These are phyloP conservation scores for Catonia carolina DNA, from an alignment of 2,888 invertebrate species.

Conservation along the genomic window DNA sequence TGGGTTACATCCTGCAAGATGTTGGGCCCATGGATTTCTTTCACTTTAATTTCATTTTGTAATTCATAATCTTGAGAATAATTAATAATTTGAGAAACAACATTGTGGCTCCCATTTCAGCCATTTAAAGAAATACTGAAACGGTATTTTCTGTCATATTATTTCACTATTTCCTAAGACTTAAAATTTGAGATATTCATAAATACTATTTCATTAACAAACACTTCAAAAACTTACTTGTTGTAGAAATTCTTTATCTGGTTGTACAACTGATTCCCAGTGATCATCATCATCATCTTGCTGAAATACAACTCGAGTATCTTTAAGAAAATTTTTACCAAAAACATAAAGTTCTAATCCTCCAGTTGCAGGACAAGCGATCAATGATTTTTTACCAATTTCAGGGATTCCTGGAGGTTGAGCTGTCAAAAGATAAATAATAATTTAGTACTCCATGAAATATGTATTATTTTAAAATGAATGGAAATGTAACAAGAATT, in stretches of 20 bases:
- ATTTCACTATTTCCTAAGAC: too few species aligned
- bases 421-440: constrained; percentile 48
- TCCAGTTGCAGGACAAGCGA: constrained; percentile 70
- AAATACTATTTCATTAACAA: too few species aligned
- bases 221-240: constrained; percentile 57
- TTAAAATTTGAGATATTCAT: too few species aligned
- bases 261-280: constrained; percentile 77
- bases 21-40: too few species aligned
- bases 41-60: too few species aligned
- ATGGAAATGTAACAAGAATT: background rate
- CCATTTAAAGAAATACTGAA: too few species aligned
- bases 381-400: constrained; percentile 81
- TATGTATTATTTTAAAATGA: background rate
- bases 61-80: too few species aligned
- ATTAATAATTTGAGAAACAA: too few species aligned
- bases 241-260: constrained; percentile 83
- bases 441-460: background rate
- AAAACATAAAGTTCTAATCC: constrained; percentile 80
- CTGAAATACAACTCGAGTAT: constrained; percentile 76
- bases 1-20: too few species aligned
- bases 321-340: constrained; percentile 88
- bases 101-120: too few species aligned
- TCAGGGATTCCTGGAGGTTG: constrained; percentile 90
- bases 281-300: constrained; percentile 38
- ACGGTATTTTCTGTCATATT: too few species aligned